Evolutionary conservation across 2,888 invertebrate genomes (phyloP).

Genomic region (Eupsilia transversa): DNA sequence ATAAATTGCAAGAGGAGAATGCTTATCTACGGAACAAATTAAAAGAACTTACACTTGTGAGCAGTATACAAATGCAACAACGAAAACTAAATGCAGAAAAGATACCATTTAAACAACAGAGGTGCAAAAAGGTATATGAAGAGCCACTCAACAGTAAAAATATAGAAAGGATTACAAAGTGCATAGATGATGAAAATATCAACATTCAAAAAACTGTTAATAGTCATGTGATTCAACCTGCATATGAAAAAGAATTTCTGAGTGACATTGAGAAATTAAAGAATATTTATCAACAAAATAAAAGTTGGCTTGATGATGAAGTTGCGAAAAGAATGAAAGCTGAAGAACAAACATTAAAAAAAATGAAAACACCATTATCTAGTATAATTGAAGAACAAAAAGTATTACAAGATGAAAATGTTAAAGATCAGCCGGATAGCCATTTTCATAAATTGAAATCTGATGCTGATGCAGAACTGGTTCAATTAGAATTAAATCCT

Average conservation of each 20-base stretch:
- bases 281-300: slow-evolving; percentile 83
- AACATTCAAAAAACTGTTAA: slow-evolving; percentile 69
- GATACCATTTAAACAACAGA: slow-evolving; percentile 75
- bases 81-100: slow-evolving; percentile 73
- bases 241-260: slow-evolving; percentile 81
- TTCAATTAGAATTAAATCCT: slow-evolving; percentile 39
- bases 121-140: slow-evolving; percentile 86
- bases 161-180: slow-evolving; percentile 79
- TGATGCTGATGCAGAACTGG: slow-evolving; percentile 50
- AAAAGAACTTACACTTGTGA: slow-evolving; percentile 81
- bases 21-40: slow-evolving; percentile 83
- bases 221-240: slow-evolving; percentile 70
- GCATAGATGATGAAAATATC: slow-evolving; percentile 76
- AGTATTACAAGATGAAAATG: slow-evolving; percentile 63
- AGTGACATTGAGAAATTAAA: slow-evolving; percentile 81
- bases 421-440: slow-evolving; percentile 52
- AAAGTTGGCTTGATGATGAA: slow-evolving; percentile 85
- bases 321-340: slow-evolving; percentile 77
- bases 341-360: slow-evolving; percentile 72
- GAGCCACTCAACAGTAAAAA: slow-evolving; percentile 81
- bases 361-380: slow-evolving; percentile 69
- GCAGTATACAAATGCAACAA: slow-evolving; percentile 75
- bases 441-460: slow-evolving; percentile 40
- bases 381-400: slow-evolving; percentile 70
- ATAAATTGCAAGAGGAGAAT: slow-evolving; percentile 89